phyloP scores from a whole-genome alignment of 2,113 vertebrate species.

The Mesembrinibis cayennensis region DNA sequence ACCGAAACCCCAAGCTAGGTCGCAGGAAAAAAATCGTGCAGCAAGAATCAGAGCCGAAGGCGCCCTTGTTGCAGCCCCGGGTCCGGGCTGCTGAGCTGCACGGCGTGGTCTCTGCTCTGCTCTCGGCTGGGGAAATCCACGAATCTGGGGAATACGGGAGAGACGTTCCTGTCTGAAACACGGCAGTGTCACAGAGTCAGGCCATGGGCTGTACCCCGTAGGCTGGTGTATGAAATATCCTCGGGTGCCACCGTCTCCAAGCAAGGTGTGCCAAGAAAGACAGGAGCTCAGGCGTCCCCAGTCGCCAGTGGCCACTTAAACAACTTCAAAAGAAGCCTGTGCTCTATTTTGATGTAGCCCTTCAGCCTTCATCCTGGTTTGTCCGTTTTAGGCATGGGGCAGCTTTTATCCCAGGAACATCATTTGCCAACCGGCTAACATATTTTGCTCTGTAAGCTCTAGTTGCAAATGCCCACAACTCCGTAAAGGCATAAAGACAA shows the following conservation, averaged over 20 bases:
- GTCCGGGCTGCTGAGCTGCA: background rate
- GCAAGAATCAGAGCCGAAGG: background rate
- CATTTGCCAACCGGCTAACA: background rate
- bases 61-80: background rate
- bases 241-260: background rate
- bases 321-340: background rate
- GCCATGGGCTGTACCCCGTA: background rate
- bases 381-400: background rate
- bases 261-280: background rate
- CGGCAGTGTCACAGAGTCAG: rapidly evolving
- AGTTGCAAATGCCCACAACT: background rate
- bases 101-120: background rate
- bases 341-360: background rate
- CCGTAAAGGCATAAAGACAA: background rate
- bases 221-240: no score
- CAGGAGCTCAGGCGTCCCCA: background rate
- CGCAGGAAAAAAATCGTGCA: background rate
- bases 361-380: background rate
- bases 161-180: background rate
- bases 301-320: background rate
- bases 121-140: background rate
- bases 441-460: background rate
- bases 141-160: no score
- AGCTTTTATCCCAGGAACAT: background rate
- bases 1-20: background rate